These are phyloP conservation scores for Aphidius colemani DNA, from an alignment of 2,888 invertebrate species.

Conservation along the genomic window DNA sequence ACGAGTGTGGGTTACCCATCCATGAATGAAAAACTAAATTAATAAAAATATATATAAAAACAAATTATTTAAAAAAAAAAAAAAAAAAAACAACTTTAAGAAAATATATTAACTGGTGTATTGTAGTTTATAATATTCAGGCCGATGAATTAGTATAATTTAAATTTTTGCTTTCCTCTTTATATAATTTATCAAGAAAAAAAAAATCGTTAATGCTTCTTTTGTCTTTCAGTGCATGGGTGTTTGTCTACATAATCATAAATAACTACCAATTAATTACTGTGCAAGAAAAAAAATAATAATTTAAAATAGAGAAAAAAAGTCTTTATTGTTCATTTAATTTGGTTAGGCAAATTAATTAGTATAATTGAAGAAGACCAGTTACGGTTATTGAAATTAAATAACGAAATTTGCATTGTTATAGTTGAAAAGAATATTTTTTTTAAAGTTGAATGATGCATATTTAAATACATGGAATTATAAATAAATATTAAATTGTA, in stretches of 20 bases:
- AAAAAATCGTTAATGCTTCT: too few relatives aligned
- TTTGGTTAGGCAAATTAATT: slow-evolving; percentile 55
- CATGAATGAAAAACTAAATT: slow-evolving; percentile 7
- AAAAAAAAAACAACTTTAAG: background rate
- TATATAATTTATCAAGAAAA: background rate
- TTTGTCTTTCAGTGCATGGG: slow-evolving; percentile 13
- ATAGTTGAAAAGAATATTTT: background rate
- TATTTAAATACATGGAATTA: too few relatives aligned
- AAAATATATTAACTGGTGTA: too few relatives aligned
- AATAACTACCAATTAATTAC: too few relatives aligned
- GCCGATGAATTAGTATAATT: slow-evolving; percentile 12
- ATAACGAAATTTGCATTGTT: slow-evolving; percentile 8
- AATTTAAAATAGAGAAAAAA: slow-evolving; percentile 27
- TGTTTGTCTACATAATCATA: slow-evolving; percentile 6
- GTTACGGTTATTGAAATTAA: too few relatives aligned
- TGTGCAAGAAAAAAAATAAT: slow-evolving; percentile 13
- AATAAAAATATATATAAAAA: background rate
- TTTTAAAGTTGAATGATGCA: background rate
- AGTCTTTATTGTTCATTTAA: slow-evolving; percentile 45
- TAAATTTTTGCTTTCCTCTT: slow-evolving; percentile 12
- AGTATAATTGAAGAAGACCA: slow-evolving; percentile 52
- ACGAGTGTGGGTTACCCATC: slow-evolving; percentile 23
- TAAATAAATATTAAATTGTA: too few relatives aligned
- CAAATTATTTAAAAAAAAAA: slow-evolving; percentile 5
- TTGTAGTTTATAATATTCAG: slow-evolving; percentile 17